These are phyloP conservation scores for Squalus acanthias DNA, from an alignment of 2,797 vertebrate species.

Conservation along the genomic window DNA sequence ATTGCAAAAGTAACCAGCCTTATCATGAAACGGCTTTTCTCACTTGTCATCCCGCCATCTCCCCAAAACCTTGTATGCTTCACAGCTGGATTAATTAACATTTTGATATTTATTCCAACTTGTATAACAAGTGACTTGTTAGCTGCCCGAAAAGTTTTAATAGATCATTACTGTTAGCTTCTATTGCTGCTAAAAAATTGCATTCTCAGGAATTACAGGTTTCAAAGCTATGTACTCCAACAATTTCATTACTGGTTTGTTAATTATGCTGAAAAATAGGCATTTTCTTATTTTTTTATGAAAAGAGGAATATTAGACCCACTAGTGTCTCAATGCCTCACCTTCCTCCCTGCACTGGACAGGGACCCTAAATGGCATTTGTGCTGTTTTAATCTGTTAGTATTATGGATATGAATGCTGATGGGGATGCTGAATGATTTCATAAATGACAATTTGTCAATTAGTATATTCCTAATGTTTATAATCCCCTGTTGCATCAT, in stretches of 20 bases:
- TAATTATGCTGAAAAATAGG: not conserved
- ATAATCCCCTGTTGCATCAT: not conserved
- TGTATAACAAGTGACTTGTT: not conserved
- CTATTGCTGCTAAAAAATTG: not conserved
- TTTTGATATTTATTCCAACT: not conserved
- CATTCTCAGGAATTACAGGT: not conserved
- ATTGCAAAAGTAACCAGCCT: not conserved
- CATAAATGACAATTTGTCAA: not conserved
- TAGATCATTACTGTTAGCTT: not conserved
- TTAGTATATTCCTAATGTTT: not conserved
- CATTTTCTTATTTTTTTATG: not conserved
- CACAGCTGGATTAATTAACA: not conserved
- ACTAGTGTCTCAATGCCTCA: not conserved
- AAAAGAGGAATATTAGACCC: not conserved
- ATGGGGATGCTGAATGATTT: not conserved
- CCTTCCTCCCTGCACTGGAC: not conserved
- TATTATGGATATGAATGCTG: not conserved
- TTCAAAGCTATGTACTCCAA: not conserved
- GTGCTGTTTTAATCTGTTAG: not conserved
- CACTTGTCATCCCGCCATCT: not conserved
- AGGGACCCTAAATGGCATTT: not conserved
- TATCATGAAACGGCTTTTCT: not conserved
- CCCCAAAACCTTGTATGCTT: not conserved
- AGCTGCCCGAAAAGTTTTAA: not conserved
- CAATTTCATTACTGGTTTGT: not conserved